Conservation (phyloP, 2,888 invertebrate genomes). For the Dynastes hyllus region DNA sequence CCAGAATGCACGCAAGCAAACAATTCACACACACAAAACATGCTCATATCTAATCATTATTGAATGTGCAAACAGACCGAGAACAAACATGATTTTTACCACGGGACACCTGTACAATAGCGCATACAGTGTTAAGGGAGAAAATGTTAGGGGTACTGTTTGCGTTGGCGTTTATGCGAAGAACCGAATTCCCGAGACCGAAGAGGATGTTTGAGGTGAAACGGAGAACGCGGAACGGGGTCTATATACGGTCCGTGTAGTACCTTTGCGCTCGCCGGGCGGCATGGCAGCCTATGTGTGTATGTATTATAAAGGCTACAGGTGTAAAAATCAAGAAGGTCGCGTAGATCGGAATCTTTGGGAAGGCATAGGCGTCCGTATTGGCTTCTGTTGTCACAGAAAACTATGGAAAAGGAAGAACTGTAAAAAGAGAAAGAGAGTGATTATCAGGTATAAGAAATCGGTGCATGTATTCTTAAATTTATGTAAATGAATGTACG, state of each 20-base stretch:
- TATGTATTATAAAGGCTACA: slow-evolving; percentile 26
- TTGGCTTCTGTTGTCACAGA: neutral
- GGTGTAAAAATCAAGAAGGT: slow-evolving; percentile 36
- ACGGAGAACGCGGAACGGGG: neutral
- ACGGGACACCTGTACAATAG: slow-evolving; percentile 33
- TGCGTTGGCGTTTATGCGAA: slow-evolving; percentile 28
- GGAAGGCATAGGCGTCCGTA: neutral
- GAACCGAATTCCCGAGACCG: slow-evolving; percentile 20
- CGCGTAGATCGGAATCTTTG: slow-evolving; percentile 1
- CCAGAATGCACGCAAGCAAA: slow-evolving; percentile 12
- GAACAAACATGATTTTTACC: slow-evolving; percentile 30
- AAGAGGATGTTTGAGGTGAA: slow-evolving; percentile 20
- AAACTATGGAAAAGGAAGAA: no score
- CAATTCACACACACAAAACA: slow-evolving; percentile 6
- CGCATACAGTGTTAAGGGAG: neutral
- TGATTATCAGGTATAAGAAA: no score
- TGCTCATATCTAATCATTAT: slow-evolving; percentile 36
- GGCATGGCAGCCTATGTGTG: neutral
- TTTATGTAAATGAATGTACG: no score
- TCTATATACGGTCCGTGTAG: neutral
- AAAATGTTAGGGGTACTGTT: slow-evolving; percentile 12
- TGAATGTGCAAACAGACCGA: slow-evolving; percentile 26
- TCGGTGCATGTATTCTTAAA: no score
- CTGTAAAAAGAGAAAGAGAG: no score
- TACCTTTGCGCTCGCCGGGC: neutral